Conservation (phyloP, 2,888 invertebrate genomes). For the Dioctria rufipes region DNA sequence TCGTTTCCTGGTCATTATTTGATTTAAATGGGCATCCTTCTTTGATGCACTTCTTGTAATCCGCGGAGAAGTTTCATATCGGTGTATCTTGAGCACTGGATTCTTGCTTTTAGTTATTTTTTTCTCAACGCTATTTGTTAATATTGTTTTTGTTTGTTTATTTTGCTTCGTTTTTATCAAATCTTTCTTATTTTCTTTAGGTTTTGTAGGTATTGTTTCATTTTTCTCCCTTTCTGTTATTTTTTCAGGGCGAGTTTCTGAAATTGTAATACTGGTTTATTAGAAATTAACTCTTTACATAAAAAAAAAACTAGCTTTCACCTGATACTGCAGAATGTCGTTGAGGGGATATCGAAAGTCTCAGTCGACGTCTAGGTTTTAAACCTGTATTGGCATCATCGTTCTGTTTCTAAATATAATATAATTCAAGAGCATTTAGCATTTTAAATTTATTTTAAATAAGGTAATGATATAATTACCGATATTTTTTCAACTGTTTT, state of each 20-base stretch:
- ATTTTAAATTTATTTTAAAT: too few species aligned
- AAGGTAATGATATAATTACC: too few species aligned
- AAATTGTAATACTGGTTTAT: constrained; percentile 47
- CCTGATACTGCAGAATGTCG: neutral
- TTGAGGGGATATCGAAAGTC: neutral
- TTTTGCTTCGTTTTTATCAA: too few species aligned
- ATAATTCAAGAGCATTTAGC: too few species aligned
- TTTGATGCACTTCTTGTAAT: constrained; percentile 51
- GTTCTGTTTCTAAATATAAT: too few species aligned
- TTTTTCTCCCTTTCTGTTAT: constrained; percentile 3
- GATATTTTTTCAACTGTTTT: too few species aligned
- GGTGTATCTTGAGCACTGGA: constrained; percentile 14
- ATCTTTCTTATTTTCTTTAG: neutral
- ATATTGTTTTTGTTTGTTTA: neutral
- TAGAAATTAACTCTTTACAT: constrained; percentile 3
- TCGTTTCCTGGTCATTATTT: constrained; percentile 45
- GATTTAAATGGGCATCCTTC: constrained; percentile 32
- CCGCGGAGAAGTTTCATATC: neutral
- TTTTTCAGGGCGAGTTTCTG: constrained; percentile 30
- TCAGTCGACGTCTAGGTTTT: neutral
- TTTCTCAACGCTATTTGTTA: constrained; percentile 44
- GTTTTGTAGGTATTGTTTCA: constrained; percentile 17
- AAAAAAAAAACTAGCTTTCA: neutral
- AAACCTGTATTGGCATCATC: too few species aligned
- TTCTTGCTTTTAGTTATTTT: constrained; percentile 25